Base-by-base conservation (phyloP, 1,140 invertebrate genomes). In the Papilio xuthus region DNA sequence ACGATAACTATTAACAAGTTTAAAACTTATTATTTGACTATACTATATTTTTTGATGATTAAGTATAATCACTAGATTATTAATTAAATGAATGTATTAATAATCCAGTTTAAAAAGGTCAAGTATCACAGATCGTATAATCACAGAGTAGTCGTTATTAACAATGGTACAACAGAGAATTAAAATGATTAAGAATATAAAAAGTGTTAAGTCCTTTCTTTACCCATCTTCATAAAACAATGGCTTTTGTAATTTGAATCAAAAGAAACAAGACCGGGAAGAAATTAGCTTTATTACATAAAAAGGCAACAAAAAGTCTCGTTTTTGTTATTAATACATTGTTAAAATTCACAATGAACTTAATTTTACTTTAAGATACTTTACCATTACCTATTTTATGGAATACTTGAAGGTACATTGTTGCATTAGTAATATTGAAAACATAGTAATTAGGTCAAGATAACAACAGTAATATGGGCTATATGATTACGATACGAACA, bases 231-330 rank as follows among this genome's bases (percentile, higher is more conserved):
- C n/a, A 47, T 50, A 44, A 47, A 44, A 73, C 71, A 73, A 73
- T 47, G 18, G 71, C 71, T 73, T n/a, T 73, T 44, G 42, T 47
- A 73, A 73, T 73, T 73, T 47, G 42, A 42, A 73, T 50, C 20
- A 73, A 73, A 73, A 73, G 37, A 73, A 73, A 47, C 4, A 47
- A 73, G 41, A 42, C 71, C 12, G 13, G 42, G 42, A 73, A 71
- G 69, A 73, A 73, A 73, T 73, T 73, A 73, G 37, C 71, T 44
- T 47, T 50, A 73, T 73, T 73, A 73, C 20, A 23, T 50, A 23
- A 73, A 73, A 73, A 23, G 13, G 6, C 71, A 44, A 44, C 70
- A 72, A 72, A 70, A 41, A 72, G 37, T 72, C 37, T 6, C n/a
- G 1, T 72, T 41, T 72, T 41, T 42, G 70, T 44, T 47, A 12